These are phyloP conservation scores for Petrosia ficiformis DNA, from an alignment of 37 sponge, comb jelly and placozoan genomes.

Conservation along the genomic window DNA sequence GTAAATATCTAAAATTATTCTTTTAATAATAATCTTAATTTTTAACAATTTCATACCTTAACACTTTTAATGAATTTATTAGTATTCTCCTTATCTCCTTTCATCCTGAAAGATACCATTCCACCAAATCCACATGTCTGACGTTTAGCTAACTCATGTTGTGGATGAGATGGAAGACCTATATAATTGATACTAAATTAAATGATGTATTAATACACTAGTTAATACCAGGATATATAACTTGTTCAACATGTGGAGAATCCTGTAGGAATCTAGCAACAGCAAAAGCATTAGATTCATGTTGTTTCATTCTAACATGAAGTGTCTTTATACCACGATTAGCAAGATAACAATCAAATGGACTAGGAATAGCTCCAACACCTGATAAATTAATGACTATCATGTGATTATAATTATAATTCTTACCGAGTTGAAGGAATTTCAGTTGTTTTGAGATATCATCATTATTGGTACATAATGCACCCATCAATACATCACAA, in stretches of 20 bases:
- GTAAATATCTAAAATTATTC: constrained; percentile 80
- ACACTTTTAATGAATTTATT: constrained; percentile 72
- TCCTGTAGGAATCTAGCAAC: constrained; percentile 76
- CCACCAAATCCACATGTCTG: constrained; percentile 94
- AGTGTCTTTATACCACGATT: constrained; percentile 95
- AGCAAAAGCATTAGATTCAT: constrained; percentile 83
- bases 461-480: constrained; percentile 72
- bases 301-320: constrained; percentile 91
- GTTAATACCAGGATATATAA: constrained; percentile 78
- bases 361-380: constrained; percentile 87
- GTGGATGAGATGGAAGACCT: constrained; percentile 95
- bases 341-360: constrained; percentile 96
- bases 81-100: constrained; percentile 68
- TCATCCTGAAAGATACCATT: constrained; percentile 90
- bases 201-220: background rate
- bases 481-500: constrained; percentile 96
- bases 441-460: constrained; percentile 62
- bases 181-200: background rate
- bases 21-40: background rate
- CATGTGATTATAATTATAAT: background rate
- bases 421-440: constrained; percentile 76
- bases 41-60: constrained; percentile 67
- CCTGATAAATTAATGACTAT: constrained; percentile 23
- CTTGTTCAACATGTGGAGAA: constrained; percentile 54
- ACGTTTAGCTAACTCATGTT: constrained; percentile 87